Percentiles rank a stretch among this genome's conserved stretches.
phyloP scores from a whole-genome alignment of 2,113 vertebrate species.

The Pungitius pungitius region DNA sequence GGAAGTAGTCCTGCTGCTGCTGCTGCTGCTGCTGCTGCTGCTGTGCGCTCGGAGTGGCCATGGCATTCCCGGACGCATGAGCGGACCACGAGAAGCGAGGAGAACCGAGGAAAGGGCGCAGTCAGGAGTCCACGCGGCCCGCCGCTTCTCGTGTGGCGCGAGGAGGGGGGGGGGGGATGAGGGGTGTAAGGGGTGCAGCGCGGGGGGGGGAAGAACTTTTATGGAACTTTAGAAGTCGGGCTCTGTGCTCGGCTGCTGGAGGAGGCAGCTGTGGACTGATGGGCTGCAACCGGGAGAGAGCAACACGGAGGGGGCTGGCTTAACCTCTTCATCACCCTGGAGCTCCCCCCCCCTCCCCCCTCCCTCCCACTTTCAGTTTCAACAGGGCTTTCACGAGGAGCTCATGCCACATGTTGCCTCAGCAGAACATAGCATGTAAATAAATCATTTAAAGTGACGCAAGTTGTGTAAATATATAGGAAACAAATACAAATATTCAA shows the following conservation, averaged over 20 bases:
- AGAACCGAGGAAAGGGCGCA: neutral
- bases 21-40: constrained; percentile 80
- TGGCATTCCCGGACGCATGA: constrained; percentile 81
- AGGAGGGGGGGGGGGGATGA: no score
- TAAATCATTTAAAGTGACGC: neutral
- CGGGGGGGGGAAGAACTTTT: neutral
- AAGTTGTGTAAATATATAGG: no score
- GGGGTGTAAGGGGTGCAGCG: neutral
- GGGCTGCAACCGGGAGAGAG: constrained; percentile 27
- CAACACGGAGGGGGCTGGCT: constrained; percentile 60
- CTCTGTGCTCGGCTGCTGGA: constrained; percentile 25
- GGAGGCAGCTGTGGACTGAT: constrained; percentile 34
- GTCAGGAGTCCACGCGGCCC: constrained; percentile 59
- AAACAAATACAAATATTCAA: no score
- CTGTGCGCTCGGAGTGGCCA: constrained; percentile 82
- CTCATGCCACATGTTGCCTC: neutral
- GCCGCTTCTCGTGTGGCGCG: constrained; percentile 8
- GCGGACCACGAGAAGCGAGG: constrained; percentile 40
- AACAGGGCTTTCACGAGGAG: neutral
- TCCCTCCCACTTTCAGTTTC: constrained; percentile 18
- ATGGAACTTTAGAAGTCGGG: constrained; percentile 25
- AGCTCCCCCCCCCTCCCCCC: constrained; percentile 21
- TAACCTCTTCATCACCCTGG: constrained; percentile 74
- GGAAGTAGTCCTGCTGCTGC: constrained; percentile 82
- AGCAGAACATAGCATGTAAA: neutral